Percentiles rank a stretch among this genome's conserved stretches.
Conservation (phyloP, 2,888 invertebrate genomes). For the Acleris literana region DNA sequence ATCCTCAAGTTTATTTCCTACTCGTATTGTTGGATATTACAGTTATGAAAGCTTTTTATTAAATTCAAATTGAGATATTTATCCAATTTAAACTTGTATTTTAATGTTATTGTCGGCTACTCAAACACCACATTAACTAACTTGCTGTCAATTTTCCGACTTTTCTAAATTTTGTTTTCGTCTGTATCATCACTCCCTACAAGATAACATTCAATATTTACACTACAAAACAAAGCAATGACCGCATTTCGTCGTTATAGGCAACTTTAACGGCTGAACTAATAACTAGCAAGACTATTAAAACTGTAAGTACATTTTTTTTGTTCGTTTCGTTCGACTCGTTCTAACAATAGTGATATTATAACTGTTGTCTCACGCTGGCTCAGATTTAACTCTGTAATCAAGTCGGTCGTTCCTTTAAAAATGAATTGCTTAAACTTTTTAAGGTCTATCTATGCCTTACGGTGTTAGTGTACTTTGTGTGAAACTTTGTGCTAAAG, state of each 20-base stretch:
- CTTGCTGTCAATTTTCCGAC: slow-evolving; percentile 10
- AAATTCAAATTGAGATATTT: too few relatives aligned
- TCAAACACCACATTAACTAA: slow-evolving; percentile 11
- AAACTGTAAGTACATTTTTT: slow-evolving; percentile 22
- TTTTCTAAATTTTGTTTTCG: slow-evolving; percentile 26
- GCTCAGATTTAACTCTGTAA: slow-evolving; percentile 10
- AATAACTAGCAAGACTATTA: slow-evolving; percentile 26
- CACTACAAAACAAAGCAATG: slow-evolving; percentile 36
- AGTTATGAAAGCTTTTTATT: too few relatives aligned
- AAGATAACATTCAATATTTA: slow-evolving; percentile 37
- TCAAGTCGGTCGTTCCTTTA: slow-evolving; percentile 6
- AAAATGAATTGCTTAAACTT: not conserved
- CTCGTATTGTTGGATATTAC: too few relatives aligned
- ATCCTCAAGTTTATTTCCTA: too few relatives aligned
- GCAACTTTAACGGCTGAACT: slow-evolving; percentile 29
- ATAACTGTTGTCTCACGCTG: slow-evolving; percentile 24
- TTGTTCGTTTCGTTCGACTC: slow-evolving; percentile 21
- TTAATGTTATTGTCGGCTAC: not conserved
- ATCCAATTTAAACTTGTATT: too few relatives aligned
- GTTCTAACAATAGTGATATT: slow-evolving; percentile 24
- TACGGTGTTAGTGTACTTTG: not conserved
- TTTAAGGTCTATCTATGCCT: not conserved
- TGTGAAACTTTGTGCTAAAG: not conserved
- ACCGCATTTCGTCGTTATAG: slow-evolving; percentile 17
- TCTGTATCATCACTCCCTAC: slow-evolving; percentile 14